phyloP scores from a whole-genome alignment of 2,797 vertebrate species.

The Octomys mimax region DNA sequence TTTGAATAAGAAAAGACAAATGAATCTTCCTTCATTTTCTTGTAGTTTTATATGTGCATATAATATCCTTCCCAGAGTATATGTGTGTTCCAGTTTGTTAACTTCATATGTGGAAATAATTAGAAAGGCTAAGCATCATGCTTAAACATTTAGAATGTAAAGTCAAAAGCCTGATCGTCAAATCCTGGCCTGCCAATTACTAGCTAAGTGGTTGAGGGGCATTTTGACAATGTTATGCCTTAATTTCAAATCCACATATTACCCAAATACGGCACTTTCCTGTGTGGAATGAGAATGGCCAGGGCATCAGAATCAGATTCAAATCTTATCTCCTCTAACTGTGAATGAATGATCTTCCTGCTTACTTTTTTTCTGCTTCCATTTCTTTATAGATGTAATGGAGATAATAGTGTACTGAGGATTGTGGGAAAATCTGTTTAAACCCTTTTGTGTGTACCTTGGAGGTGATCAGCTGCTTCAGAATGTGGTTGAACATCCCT shows the following conservation, averaged over 20 bases:
- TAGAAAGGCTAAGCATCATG: not conserved
- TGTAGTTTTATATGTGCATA: not conserved
- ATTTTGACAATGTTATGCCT: not conserved
- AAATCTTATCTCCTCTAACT: not conserved
- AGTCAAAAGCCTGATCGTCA: not conserved
- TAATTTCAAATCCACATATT: not conserved
- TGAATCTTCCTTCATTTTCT: constrained; percentile 16
- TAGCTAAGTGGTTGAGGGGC: not conserved
- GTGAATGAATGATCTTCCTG: not conserved
- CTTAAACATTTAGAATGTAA: too few relatives aligned
- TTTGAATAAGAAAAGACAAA: constrained; percentile 40
- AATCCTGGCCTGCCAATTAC: not conserved
- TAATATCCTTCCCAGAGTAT: not conserved
- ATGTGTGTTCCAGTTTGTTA: not conserved
- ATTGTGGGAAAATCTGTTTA: not conserved
- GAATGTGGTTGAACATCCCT: not conserved
- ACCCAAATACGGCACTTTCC: not conserved
- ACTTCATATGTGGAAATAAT: not conserved
- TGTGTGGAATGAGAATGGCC: not conserved
- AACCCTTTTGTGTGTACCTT: not conserved
- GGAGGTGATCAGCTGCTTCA: not conserved
- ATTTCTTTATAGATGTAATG: not conserved
- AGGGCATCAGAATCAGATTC: not conserved
- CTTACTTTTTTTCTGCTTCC: not conserved
- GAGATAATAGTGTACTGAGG: not conserved